These are phyloP conservation scores for Falco naumanni DNA, from an alignment of 2,797 vertebrate genomes.

Conservation along the genomic window DNA sequence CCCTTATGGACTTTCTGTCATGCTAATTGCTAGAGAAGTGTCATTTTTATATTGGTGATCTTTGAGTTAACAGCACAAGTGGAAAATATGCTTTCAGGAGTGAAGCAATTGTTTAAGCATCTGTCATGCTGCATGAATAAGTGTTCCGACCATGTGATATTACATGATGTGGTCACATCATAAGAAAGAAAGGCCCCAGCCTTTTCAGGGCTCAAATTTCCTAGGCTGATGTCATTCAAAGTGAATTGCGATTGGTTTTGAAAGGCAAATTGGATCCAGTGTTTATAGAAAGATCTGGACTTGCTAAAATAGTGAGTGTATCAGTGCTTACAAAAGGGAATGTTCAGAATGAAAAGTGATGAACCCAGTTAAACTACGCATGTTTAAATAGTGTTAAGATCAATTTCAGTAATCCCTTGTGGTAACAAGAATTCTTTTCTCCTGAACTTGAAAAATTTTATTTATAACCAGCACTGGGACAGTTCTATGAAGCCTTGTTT, in stretches of 20 bases:
- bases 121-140: background rate
- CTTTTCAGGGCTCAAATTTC: background rate
- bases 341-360: background rate
- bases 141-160: background rate
- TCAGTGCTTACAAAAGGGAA: background rate
- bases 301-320: background rate
- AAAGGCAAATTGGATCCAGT: background rate
- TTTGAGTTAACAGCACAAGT: background rate
- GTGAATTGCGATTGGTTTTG: background rate
- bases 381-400: background rate
- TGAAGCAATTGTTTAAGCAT: background rate
- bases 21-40: background rate
- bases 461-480: background rate
- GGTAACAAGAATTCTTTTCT: background rate
- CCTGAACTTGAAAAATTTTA: slow-evolving; percentile 8
- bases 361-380: background rate
- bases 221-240: background rate
- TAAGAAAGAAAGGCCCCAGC: background rate
- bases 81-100: background rate
- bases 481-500: slow-evolving; percentile 13
- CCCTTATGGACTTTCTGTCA: background rate
- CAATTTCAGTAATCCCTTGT: background rate
- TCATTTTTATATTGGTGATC: background rate
- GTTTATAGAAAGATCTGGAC: background rate
- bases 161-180: background rate